A percentile compares a stretch with the other conserved stretches of the same genome.
Conservation (phyloP, 2,888 invertebrate species). For the Harpalus rubripes region DNA sequence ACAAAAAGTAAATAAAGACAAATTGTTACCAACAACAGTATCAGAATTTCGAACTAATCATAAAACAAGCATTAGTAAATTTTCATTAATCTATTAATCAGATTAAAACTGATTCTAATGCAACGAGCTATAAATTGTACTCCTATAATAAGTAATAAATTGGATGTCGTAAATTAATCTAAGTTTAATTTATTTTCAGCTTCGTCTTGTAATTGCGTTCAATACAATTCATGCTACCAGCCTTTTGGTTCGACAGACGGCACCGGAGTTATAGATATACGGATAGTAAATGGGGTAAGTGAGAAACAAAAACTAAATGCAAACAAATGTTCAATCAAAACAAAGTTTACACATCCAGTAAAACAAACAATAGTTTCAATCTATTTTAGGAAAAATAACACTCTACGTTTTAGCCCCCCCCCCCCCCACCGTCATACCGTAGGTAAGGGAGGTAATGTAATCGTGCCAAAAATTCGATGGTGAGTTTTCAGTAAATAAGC, state of each 20-base stretch:
- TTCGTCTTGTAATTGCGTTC: constrained; percentile 68
- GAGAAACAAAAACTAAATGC: not conserved
- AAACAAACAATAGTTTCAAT: too few species aligned
- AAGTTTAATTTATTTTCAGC: constrained; percentile 12
- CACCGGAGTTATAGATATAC: constrained; percentile 81
- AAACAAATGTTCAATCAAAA: too few species aligned
- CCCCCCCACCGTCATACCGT: too few species aligned
- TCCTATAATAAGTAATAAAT: not conserved
- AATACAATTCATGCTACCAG: constrained; percentile 74
- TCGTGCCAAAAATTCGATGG: too few species aligned
- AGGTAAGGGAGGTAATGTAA: too few species aligned
- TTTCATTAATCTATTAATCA: not conserved
- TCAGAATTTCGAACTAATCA: too few species aligned
- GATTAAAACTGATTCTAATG: not conserved
- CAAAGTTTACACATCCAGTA: too few species aligned
- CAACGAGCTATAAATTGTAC: not conserved
- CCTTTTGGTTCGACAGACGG: constrained; percentile 77
- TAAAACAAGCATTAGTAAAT: not conserved
- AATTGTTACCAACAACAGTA: too few species aligned
- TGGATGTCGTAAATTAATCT: not conserved
- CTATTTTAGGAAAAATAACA: too few species aligned
- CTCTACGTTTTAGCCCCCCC: too few species aligned
- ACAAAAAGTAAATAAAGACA: too few species aligned
- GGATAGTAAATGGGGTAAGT: constrained; percentile 82
- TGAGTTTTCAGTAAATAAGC: too few species aligned